phyloP scores from a whole-genome alignment of 2,113 vertebrate species.

The Channa argus region DNA sequence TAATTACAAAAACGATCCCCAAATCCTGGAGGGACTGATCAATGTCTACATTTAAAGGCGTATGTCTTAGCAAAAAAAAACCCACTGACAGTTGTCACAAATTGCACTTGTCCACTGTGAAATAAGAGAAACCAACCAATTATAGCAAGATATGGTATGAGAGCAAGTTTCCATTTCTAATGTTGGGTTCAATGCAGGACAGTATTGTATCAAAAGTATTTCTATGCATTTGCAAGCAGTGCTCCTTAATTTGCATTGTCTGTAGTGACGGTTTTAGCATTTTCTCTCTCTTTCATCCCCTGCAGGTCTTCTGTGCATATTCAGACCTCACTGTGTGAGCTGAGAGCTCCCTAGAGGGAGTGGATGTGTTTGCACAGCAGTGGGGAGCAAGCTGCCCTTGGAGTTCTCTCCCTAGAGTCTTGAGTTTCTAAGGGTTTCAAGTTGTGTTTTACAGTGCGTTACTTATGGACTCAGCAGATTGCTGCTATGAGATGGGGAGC shows the following conservation, averaged over 20 bases:
- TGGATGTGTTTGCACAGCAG: constrained; percentile 39
- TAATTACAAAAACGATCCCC: no score
- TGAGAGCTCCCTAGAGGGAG: constrained; percentile 40
- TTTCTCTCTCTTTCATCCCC: constrained; percentile 6
- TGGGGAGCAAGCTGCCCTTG: constrained; percentile 48
- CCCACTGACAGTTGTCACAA: no score
- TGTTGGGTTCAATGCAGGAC: no score
- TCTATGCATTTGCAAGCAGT: background rate
- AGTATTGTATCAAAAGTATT: no score
- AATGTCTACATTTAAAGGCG: no score
- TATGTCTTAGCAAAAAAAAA: no score
- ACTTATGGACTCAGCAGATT: constrained; percentile 50
- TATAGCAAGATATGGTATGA: no score
- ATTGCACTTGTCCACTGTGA: no score
- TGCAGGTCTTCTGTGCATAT: constrained; percentile 35
- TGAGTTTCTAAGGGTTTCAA: constrained; percentile 46
- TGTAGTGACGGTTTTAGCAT: constrained; percentile 8
- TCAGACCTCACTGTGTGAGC: constrained; percentile 52
- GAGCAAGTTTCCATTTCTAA: no score
- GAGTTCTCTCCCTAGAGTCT: constrained; percentile 44
- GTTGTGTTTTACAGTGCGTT: constrained; percentile 47
- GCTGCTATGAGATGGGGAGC: constrained; percentile 21
- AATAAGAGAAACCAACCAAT: no score
- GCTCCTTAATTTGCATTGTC: constrained; percentile 6
- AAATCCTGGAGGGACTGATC: no score